phyloP scores from a whole-genome alignment of 2,113 vertebrate genomes.

The Galbula dea region DNA sequence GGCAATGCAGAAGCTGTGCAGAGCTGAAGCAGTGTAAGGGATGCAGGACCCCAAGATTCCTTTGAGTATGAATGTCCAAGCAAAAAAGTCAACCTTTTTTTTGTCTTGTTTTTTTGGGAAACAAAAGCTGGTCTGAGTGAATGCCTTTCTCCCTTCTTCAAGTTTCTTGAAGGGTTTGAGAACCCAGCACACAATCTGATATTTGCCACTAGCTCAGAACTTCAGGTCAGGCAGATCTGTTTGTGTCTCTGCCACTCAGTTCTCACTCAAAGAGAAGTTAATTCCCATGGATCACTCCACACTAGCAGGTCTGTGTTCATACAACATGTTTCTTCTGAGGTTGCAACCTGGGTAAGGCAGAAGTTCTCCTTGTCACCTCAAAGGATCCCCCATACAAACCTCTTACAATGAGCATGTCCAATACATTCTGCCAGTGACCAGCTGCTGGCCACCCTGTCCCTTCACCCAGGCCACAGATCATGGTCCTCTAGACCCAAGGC shows the following conservation, averaged over 20 bases:
- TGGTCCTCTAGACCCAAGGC: background rate
- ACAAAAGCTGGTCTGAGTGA: background rate
- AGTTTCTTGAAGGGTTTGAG: background rate
- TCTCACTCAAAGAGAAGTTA: background rate
- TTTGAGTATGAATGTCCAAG: no score
- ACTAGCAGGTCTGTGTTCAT: background rate
- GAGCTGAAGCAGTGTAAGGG: background rate
- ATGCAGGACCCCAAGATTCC: accelerated
- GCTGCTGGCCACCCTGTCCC: background rate
- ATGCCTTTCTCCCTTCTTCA: background rate
- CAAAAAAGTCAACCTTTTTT: no score
- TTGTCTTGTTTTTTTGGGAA: background rate
- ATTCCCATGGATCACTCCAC: accelerated
- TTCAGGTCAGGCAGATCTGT: background rate
- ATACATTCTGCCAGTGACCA: background rate
- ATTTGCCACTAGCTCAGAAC: background rate
- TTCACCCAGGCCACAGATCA: background rate
- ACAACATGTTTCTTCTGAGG: background rate
- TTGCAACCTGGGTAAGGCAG: accelerated
- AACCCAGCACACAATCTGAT: background rate
- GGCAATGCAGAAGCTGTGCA: background rate
- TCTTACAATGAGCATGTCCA: background rate
- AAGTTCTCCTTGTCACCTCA: background rate
- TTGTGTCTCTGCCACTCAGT: background rate
- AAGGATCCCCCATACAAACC: background rate